Evolutionary conservation across 2,888 invertebrate genomes (phyloP).

Genomic region (Scaptomyza flava): DNA sequence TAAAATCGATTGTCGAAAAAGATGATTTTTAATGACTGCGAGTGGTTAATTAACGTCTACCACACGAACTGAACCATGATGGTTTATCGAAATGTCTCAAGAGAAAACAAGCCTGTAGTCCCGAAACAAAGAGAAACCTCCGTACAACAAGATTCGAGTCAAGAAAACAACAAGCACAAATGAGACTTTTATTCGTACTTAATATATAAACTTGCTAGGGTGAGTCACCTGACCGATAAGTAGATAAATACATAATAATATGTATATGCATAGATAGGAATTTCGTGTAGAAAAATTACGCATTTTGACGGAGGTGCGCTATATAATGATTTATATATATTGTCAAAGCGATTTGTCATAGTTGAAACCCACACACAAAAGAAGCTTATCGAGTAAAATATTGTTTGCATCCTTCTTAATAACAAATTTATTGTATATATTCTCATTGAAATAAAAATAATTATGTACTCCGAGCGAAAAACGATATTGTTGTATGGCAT

Average conservation of each 20-base stretch:
- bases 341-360: slow-evolving; percentile 30
- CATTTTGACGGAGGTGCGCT: slow-evolving; percentile 4
- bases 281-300: slow-evolving; percentile 12
- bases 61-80: slow-evolving; percentile 36
- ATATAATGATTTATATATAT: slow-evolving; percentile 16
- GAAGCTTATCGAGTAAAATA: slow-evolving; percentile 1
- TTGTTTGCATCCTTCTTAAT: neutral
- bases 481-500: too few species aligned
- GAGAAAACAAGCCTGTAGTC: slow-evolving; percentile 1
- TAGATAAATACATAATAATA: neutral
- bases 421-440: neutral
- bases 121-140: slow-evolving; percentile 2
- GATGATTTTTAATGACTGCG: slow-evolving; percentile 26
- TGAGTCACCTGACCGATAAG: slow-evolving; percentile 43
- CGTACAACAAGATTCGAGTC: slow-evolving; percentile 11
- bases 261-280: neutral
- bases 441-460: too few species aligned
- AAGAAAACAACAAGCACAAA: slow-evolving; percentile 10
- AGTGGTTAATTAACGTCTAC: slow-evolving; percentile 45
- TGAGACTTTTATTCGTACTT: slow-evolving; percentile 25
- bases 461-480: too few species aligned
- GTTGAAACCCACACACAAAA: slow-evolving; percentile 10
- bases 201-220: slow-evolving; percentile 32
- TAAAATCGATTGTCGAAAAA: slow-evolving; percentile 40
- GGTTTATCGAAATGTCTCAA: slow-evolving; percentile 34